Conservation (phyloP, 2,888 invertebrate genomes). For the Papilio demoleus region DNA sequence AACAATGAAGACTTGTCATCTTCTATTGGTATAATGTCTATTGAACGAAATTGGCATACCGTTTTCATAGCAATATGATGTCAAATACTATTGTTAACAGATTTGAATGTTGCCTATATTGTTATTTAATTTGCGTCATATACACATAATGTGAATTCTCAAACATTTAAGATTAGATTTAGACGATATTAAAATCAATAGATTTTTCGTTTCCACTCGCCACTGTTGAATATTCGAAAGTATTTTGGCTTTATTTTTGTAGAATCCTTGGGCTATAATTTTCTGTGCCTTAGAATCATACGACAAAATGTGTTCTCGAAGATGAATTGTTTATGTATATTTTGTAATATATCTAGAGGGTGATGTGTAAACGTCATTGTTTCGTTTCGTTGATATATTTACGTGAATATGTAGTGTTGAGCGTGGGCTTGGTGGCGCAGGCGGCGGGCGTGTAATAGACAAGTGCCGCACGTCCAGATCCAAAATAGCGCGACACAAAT, state of each 20-base stretch:
- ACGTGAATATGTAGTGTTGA: slow-evolving; percentile 57
- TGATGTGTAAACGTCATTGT: slow-evolving; percentile 30
- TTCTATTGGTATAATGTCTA: background rate
- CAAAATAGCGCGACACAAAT: slow-evolving; percentile 83
- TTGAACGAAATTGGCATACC: background rate
- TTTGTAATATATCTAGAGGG: background rate
- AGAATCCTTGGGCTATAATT: too few relatives aligned
- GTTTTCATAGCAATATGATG: background rate
- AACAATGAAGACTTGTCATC: slow-evolving; percentile 1
- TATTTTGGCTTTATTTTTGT: background rate
- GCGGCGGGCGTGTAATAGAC: slow-evolving; percentile 71
- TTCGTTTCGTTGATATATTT: slow-evolving; percentile 47
- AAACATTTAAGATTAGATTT: background rate
- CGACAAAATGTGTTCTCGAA: too few relatives aligned
- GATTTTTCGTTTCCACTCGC: too few relatives aligned
- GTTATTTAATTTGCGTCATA: background rate
- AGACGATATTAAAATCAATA: background rate
- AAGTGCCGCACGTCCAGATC: slow-evolving; percentile 78
- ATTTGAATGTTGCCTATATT: background rate
- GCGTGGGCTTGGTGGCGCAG: slow-evolving; percentile 63
- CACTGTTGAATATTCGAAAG: background rate
- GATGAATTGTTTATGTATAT: background rate
- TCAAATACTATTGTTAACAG: background rate
- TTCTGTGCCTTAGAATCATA: too few relatives aligned
- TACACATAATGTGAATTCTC: background rate